Evolutionary conservation across 2,113 vertebrate species (phyloP).

Genomic region (Phyllostomus discolor): DNA sequence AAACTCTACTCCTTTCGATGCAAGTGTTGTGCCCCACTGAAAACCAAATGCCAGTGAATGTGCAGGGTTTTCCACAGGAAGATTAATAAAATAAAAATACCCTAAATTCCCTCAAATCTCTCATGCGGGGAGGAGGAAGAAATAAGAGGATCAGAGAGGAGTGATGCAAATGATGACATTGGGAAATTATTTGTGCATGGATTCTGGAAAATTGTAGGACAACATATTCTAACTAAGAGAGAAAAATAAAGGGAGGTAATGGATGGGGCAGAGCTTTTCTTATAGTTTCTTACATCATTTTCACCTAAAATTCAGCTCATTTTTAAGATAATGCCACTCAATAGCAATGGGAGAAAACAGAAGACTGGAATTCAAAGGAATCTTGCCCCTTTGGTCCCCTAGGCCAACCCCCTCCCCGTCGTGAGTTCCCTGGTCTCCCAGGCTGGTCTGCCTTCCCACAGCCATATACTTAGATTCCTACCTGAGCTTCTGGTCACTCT

Average conservation of each 20-base stretch:
- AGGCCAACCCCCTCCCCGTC: not conserved
- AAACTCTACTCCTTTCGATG: not conserved
- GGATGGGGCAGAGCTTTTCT: not conserved
- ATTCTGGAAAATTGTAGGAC: not conserved
- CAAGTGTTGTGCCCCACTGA: not conserved
- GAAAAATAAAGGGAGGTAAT: not conserved
- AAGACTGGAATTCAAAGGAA: not conserved
- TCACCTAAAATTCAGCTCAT: not conserved
- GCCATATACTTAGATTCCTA: not conserved
- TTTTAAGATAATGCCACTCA: not conserved
- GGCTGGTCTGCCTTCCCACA: not conserved
- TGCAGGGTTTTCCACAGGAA: slow-evolving; percentile 7
- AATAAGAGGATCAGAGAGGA: not conserved
- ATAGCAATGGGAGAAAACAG: not conserved
- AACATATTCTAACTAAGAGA: not conserved
- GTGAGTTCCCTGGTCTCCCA: not conserved
- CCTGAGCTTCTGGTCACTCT: not conserved
- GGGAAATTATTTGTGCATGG: not conserved
- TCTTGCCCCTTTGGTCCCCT: not conserved
- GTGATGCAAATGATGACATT: not conserved
- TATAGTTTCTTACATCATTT: not conserved
- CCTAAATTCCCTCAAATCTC: not conserved
- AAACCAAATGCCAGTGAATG: not conserved
- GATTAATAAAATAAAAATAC: not conserved
- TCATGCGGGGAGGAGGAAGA: fast-evolving